Evolutionary conservation across 2,113 vertebrate genomes (phyloP), one percentile per base, ranked within the genome.

Genomic region (Entomyzon cyanotis): DNA sequence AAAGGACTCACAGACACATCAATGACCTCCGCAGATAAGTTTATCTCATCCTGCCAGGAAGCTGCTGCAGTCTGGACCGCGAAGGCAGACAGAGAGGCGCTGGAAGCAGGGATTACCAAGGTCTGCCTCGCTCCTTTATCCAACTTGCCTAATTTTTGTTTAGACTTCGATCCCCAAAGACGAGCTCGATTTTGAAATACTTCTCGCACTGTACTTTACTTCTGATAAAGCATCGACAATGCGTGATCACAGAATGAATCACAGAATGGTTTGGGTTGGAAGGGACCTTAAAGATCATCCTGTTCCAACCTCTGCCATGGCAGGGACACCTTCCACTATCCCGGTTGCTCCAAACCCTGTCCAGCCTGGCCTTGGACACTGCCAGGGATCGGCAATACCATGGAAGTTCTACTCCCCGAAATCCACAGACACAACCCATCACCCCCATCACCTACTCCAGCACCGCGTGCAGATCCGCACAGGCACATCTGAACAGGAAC

Each of bases 361-460:
- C 74, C 84, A 41, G 1, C 19, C 28, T 2, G 56, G 41, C 49
- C 65, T 4, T 15, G 24, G 58, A 7, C 75, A 35, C 49, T 56
- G 47, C 41, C 41, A 70, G 64, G 56, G 47, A 69, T 0, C 31
- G 15, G 18, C 76, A 25, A 0, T 1, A 33, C 0, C 39, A 8
- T 0, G 37, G 46, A 52, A 91, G 49, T 42, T 73, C 52, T 44
- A 49, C 69, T 5, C 10, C 1, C 52, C 84, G 10, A 42, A 62
- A 60, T 3, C 7, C 59, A 44, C 27, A 8, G 49, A 4, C 2
- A n/a, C 27, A 33, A 15, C 21, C 42, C 31, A 55, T 44, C 56
- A 33, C 56, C 79, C 44, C 44, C 39, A 35, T 5, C 89, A 41
- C 25, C 59, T 22, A 39, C 8, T 21, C 81, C 11, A 49, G 24